Base-by-base conservation (phyloP, 2,888 invertebrate species). In the Pediacus dermestoides region DNA sequence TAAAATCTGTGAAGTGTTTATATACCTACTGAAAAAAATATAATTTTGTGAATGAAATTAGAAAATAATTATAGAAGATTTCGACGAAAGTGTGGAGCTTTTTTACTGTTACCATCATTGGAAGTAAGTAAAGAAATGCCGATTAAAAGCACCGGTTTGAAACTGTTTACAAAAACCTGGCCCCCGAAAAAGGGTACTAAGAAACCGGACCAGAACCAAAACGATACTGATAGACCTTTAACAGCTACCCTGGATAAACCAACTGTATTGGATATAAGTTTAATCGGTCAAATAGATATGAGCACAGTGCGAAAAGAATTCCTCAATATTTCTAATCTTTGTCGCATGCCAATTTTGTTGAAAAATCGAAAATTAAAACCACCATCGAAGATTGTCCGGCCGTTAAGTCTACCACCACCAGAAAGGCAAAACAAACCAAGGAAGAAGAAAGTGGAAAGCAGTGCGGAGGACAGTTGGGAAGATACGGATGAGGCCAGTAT, bases 191-290 rank as follows among this genome's bases (percentile, higher is more conserved):
- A 42, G 4, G 49, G 52, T 12, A 34, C 13, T 11, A 40, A 41
- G 13, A 56, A 56, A 42, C 12, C 44, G 41, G 46, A 51, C 42
- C 52, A 50, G 16, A 37, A 55, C 3, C 44, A 52, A 2, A 50
- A 54, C 21, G 53, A 59, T 12, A 48, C 50, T 2, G 44, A 46
- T n/a, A 57, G 78, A 7, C 78, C 78, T 0, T 61, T 72, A 31
- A 79, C 78, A 0, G 78, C 78, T 1, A 76, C 75, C 8, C 60
- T 79, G 36, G 76, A 76, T 25, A 70, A 70, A 27, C 78, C 78
- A 1, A 67, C 70, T 22, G 64, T 78, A 2, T 60, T 78, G 34
- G 72, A 78, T 53, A 72, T 74, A 1, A 61, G 68, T 23, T 64
- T 75, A 14, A 63, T 74, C 18, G 68, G 71, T 9, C 73, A 74